phyloP scores from a whole-genome alignment of 2,113 vertebrate species.

The Vicugna pacos region DNA sequence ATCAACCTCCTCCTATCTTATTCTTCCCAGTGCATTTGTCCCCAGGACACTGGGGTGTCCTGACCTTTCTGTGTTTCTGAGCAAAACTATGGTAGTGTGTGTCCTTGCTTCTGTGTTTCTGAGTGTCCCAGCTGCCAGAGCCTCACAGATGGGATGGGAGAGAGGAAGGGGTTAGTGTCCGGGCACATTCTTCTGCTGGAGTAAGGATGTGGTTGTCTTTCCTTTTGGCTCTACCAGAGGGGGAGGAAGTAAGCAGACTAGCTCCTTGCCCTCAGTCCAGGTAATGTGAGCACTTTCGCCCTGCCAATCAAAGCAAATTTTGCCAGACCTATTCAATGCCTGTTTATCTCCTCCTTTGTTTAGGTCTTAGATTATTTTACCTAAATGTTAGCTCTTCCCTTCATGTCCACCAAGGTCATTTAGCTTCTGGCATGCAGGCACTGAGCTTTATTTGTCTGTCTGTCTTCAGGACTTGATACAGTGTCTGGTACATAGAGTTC shows the following conservation, averaged over 20 bases:
- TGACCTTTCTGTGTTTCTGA: not conserved
- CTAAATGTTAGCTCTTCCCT: not conserved
- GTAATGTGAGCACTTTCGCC: not conserved
- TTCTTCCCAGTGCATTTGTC: not conserved
- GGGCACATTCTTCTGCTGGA: not conserved
- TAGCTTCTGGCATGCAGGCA: not conserved
- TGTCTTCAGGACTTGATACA: not conserved
- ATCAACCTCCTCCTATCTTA: not conserved
- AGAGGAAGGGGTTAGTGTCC: not conserved
- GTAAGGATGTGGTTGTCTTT: not conserved
- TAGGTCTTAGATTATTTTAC: not conserved
- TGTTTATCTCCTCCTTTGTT: not conserved
- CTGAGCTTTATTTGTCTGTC: not conserved
- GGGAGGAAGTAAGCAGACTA: not conserved
- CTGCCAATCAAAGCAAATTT: not conserved
- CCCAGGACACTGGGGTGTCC: not conserved
- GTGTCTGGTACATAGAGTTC: not conserved
- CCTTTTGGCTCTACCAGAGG: not conserved
- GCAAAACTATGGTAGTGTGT: not conserved
- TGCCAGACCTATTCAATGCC: not conserved
- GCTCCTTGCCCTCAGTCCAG: not conserved
- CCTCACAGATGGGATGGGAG: not conserved
- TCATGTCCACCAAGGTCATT: not conserved
- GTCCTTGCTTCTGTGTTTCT: not conserved
- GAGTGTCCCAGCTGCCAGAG: not conserved